Evolutionary conservation across 2,797 vertebrate genomes (phyloP).

Genomic region (Sylvia borin): DNA sequence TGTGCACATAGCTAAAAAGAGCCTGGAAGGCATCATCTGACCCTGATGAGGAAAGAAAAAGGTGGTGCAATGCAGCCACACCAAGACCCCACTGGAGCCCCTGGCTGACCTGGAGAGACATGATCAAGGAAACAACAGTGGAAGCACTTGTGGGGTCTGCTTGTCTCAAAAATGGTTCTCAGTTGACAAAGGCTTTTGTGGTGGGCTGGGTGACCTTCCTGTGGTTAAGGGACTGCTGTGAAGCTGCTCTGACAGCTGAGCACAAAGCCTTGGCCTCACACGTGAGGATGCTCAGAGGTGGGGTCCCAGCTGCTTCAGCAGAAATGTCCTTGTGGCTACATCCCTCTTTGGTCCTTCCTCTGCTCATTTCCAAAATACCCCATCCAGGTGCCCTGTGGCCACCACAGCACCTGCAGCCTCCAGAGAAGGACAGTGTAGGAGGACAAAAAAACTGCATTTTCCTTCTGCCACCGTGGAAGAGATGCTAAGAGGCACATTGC

Average conservation of each 20-base stretch:
- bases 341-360: background rate
- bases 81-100: background rate
- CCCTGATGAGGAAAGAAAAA: background rate
- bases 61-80: background rate
- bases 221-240: background rate
- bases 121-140: accelerated
- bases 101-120: background rate
- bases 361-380: background rate
- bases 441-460: accelerated
- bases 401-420: background rate
- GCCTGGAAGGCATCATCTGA: background rate
- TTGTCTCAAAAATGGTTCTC: background rate
- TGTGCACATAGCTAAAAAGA: background rate
- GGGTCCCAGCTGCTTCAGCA: background rate
- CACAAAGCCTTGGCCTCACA: accelerated
- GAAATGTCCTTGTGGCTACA: background rate
- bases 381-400: background rate
- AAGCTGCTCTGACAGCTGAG: background rate
- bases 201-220: background rate
- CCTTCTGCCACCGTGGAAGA: background rate
- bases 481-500: background rate
- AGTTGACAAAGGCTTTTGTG: background rate
- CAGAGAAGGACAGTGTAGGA: background rate
- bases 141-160: background rate
- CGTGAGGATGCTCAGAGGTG: accelerated